phyloP scores from a whole-genome alignment of 2,797 vertebrate species.

The Pempheris klunzingeri region DNA sequence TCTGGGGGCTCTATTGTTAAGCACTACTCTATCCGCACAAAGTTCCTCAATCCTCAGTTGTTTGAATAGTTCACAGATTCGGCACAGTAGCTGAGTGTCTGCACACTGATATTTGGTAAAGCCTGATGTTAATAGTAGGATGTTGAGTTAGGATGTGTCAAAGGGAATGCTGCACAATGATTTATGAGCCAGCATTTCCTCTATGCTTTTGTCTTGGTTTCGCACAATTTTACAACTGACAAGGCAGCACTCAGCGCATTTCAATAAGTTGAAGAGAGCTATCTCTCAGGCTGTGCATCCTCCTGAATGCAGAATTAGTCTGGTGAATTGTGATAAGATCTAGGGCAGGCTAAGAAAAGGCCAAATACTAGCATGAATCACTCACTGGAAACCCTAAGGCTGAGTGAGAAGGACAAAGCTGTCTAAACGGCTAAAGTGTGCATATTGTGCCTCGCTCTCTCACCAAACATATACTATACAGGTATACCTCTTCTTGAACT shows the following conservation, averaged over 20 bases:
- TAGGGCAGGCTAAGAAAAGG: constrained; percentile 84
- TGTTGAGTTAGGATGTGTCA: constrained; percentile 80
- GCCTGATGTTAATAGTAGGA: constrained; percentile 77
- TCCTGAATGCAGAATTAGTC: constrained; percentile 84
- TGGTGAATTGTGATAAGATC: constrained; percentile 86
- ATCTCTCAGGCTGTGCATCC: constrained; percentile 80
- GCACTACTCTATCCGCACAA: constrained; percentile 55
- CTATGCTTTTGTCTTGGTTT: constrained; percentile 81
- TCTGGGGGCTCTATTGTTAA: constrained; percentile 64
- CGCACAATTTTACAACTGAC: constrained; percentile 85
- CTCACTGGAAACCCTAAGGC: constrained; percentile 77
- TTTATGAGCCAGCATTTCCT: constrained; percentile 81
- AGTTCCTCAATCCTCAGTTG: constrained; percentile 70
- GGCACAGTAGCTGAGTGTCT: constrained; percentile 67
- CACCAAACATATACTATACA: constrained; percentile 31
- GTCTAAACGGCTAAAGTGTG: constrained; percentile 69
- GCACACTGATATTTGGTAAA: constrained; percentile 75
- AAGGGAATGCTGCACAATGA: constrained; percentile 80
- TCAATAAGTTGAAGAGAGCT: constrained; percentile 85
- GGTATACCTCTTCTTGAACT: constrained; percentile 50
- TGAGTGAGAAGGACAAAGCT: constrained; percentile 73
- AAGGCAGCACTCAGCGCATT: constrained; percentile 83
- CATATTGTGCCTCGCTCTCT: constrained; percentile 49
- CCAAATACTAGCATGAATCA: constrained; percentile 85
- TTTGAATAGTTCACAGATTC: constrained; percentile 75